Base-by-base conservation (phyloP, 2,888 invertebrate genomes). In the Limnephilus rhombicus region DNA sequence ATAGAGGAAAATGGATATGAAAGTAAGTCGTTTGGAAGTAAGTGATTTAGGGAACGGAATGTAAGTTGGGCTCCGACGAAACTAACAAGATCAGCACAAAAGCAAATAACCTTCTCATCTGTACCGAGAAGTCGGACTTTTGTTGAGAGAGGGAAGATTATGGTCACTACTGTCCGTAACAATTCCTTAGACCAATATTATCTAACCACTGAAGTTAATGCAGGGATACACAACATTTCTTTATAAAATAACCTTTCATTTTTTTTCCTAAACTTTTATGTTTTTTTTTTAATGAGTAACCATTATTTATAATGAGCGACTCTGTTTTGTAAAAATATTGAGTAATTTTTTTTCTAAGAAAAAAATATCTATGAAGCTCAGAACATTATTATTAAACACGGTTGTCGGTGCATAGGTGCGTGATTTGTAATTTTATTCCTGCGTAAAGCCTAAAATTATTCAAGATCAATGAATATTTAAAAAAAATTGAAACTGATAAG, bases 61-160 rank as follows among this genome's bases (percentile, higher is more conserved):
- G 37, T 89, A 80, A 89, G 80, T 89, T 89, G 37, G 88, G 88
- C n/a, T 41, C 68, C 41, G 31, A 34, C 24, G 37, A n/a, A 89
- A 80, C 88, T 89, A 89, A 89, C 88, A 80, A 80, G 80, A 89
- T 89, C 88, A 89, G 88, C 88, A 80, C 68, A 80, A 89, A 89
- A 89, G 88, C n/a, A 80, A 88, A 89, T 80, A 87, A 80, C 37
- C 31, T n/a, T 34, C 88, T n/a, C 80, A 89, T 89, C 88, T 45
- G 41, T 41, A 45, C 29, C 49, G 49, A 86, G 86, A n/a, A 49
- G 37, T 18, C 34, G 9, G 13, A 37, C 34, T 68, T 68, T 68
- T 24, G 68, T 68, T 68, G 13, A n/a, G 29, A 49, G 31, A 18
- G 87, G 68, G 53, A 53, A 29, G 85, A 29, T 86, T 87, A 31